These are phyloP conservation scores for Pogonomyrmex californicus DNA, from an alignment of 1,140 invertebrate species.

Conservation along the genomic window DNA sequence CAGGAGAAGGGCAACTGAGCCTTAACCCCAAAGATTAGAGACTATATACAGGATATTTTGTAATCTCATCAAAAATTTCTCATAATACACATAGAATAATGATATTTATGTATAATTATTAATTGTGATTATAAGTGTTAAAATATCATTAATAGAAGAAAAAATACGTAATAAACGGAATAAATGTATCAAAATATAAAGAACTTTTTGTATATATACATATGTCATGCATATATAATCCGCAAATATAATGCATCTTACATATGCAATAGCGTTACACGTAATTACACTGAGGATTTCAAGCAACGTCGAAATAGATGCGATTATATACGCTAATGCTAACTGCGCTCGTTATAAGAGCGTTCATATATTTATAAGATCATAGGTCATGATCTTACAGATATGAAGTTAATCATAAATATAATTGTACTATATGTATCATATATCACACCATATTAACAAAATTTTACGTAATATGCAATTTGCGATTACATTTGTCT, in stretches of 20 bases:
- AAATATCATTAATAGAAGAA: neutral
- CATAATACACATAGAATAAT: neutral
- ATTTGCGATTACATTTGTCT: neutral
- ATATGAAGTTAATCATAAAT: slow-evolving; percentile 6
- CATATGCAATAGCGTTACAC: slow-evolving; percentile 21
- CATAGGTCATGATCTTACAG: neutral
- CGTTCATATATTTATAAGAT: neutral
- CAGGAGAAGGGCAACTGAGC: slow-evolving; percentile 57
- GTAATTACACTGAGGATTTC: neutral
- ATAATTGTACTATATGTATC: neutral
- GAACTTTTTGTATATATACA: neutral
- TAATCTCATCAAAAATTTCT: slow-evolving; percentile 5
- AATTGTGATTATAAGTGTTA: neutral
- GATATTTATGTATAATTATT: neutral
- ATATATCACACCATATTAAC: neutral
- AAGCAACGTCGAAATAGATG: slow-evolving; percentile 23
- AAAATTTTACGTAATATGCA: slow-evolving; percentile 13
- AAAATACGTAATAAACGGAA: neutral
- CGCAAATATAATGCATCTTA: slow-evolving; percentile 13
- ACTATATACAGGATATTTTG: neutral
- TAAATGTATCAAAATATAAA: neutral
- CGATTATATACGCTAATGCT: slow-evolving; percentile 13
- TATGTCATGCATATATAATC: slow-evolving; percentile 2
- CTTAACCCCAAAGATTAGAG: slow-evolving; percentile 47
- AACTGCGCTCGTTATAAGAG: slow-evolving; percentile 3